Evolutionary conservation across 2,113 vertebrate species (phyloP).

Genomic region (Alectura lathami): DNA sequence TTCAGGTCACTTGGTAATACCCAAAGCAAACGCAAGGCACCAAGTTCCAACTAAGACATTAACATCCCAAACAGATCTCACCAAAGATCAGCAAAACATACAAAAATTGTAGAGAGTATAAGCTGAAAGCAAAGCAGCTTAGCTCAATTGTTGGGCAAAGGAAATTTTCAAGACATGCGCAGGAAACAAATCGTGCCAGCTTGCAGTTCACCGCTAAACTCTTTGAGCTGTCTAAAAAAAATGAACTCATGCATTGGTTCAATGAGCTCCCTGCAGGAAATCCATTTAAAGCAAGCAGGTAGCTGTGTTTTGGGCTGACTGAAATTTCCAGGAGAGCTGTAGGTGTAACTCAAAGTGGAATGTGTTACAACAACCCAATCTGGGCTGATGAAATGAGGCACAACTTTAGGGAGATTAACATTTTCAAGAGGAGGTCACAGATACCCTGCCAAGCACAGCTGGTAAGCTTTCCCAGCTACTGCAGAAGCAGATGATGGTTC

Average conservation of each 20-base stretch:
- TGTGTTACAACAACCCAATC: neutral
- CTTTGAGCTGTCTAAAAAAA: slow-evolving; percentile 12
- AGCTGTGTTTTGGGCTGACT: neutral
- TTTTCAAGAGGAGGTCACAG: neutral
- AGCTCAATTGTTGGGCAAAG: neutral
- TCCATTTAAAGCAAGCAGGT: slow-evolving; percentile 53
- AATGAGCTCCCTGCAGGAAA: slow-evolving; percentile 47
- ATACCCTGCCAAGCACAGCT: neutral
- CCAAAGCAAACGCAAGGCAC: neutral
- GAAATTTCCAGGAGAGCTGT: slow-evolving; percentile 11
- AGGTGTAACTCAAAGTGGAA: neutral
- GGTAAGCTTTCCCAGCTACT: neutral
- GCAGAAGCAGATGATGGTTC: neutral
- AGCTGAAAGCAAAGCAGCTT: neutral
- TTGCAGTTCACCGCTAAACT: neutral
- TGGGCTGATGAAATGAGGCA: neutral
- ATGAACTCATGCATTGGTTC: neutral
- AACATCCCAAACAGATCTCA: neutral
- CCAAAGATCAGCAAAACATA: rapidly evolving
- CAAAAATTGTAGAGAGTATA: neutral
- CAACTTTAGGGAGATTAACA: slow-evolving; percentile 37
- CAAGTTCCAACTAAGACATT: rapidly evolving
- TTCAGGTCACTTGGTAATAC: neutral
- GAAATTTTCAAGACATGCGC: neutral
- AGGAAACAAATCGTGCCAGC: neutral